Conservation (phyloP, 2,888 invertebrate genomes). For the Drosophila paramelanica region DNA sequence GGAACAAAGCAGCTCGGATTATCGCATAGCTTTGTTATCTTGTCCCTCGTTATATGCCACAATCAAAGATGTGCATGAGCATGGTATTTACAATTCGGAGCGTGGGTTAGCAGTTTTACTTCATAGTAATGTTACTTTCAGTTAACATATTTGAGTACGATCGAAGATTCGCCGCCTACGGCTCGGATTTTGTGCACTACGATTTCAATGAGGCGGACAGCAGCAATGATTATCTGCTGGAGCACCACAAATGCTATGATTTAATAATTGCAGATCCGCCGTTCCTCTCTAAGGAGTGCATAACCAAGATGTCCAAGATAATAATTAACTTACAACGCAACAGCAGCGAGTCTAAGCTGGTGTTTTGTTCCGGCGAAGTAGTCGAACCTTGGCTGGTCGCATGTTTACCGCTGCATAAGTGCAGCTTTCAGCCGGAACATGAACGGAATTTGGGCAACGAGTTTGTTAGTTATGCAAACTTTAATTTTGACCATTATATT, state of each 20-base stretch:
- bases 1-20: constrained; percentile 43
- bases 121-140: constrained; percentile 84
- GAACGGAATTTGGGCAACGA: constrained; percentile 96
- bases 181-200: constrained; percentile 92
- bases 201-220: constrained; percentile 94
- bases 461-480: constrained; percentile 96
- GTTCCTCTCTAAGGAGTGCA: constrained; percentile 96
- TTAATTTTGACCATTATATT: constrained; percentile 87
- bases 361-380: constrained; percentile 94
- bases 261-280: constrained; percentile 97
- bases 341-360: constrained; percentile 64
- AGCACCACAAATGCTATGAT: constrained; percentile 87
- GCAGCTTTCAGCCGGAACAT: constrained; percentile 92
- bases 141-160: constrained; percentile 94
- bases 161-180: constrained; percentile 91
- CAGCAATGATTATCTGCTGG: constrained; percentile 86
- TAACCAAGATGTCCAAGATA: constrained; percentile 92
- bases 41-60: constrained; percentile 94
- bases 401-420: constrained; percentile 88
- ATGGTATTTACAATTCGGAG: constrained; percentile 11
- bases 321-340: constrained; percentile 89
- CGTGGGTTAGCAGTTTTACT: not conserved
- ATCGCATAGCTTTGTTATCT: constrained; percentile 92
- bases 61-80: constrained; percentile 85
- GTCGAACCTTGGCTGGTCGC: constrained; percentile 89